These are phyloP conservation scores for Virgularia gustaviana DNA, from an alignment of 92 coral and sea anemone genomes.

Conservation along the genomic window DNA sequence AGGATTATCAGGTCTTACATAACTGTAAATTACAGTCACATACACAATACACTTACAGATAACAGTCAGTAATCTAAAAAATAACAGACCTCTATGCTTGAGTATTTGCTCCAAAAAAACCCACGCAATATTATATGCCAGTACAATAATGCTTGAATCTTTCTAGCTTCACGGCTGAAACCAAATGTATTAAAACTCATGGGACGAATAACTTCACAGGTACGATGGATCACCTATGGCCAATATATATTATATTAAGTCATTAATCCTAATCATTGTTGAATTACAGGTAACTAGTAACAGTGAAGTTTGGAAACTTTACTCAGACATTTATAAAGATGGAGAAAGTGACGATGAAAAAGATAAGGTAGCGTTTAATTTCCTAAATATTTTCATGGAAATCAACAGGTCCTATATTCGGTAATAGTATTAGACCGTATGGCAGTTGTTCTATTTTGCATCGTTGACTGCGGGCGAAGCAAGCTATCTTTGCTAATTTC, in stretches of 20 bases:
- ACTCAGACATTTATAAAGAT: constrained; percentile 75
- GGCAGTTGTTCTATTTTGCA: not conserved
- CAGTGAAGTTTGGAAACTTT: constrained; percentile 77
- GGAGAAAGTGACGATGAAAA: constrained; percentile 64
- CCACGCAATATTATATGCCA: no score
- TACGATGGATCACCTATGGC: constrained; percentile 5
- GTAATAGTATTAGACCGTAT: not conserved
- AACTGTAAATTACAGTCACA: no score
- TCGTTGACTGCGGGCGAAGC: no score
- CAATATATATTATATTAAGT: not conserved
- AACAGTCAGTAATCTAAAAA: no score
- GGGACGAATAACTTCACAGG: constrained; percentile 84
- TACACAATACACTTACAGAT: no score
- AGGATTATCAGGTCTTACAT: constrained; percentile 80
- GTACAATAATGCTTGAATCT: no score
- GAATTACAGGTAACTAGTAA: constrained; percentile 71
- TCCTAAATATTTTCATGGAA: no score
- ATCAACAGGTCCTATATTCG: no score
- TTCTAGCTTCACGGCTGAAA: constrained; percentile 69
- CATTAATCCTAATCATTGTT: not conserved
- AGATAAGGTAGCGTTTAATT: constrained; percentile 39
- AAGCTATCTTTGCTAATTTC: no score
- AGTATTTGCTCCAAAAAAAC: no score
- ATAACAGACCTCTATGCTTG: no score
- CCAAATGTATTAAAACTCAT: constrained; percentile 63